Base-by-base conservation (phyloP, 2,888 invertebrate species). In the Noctua comes region DNA sequence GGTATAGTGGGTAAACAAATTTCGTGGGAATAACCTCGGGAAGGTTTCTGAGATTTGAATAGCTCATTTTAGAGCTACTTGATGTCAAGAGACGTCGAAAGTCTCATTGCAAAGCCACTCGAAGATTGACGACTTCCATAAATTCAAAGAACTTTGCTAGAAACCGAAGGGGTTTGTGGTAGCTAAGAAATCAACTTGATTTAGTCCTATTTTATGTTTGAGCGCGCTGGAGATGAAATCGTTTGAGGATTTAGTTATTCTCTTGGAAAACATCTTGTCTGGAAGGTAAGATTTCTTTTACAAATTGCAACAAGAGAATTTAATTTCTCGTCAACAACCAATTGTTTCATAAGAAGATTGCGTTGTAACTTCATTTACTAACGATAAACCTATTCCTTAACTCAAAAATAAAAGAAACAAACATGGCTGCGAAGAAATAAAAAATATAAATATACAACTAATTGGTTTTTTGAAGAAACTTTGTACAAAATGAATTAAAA, bases 161-260 rank as follows among this genome's bases (percentile, higher is more conserved):
- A 81, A 84, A 84, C 80, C 83, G 83, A 88, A 89, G 86, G 78
- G 82, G 73, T 72, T 79, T 71, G 84, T 83, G 84, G 84, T 89
- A 71, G 87, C 88, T 84, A 86, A 88, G 84, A 90, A 91, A 88
- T 90, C 88, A 85, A 84, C 83, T 88, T 77, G 84, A 88, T 87
- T 90, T 76, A 86, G 81, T 84, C 83, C 86, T 80, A 80, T 87
- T 90, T 86, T 86, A 80, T 84, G 82, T 88, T 82, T 88, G 88
- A 86, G 73, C 76, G 78, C 81, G 65, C 81, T 90, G 78, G 83
- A 86, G 86, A 88, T 90, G 80, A 85, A 87, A 82, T 82, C 76
- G 84, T 84, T 90, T 81, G 73, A 82, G 76, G 80, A 77, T 82
- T 78, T 73, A 86, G 82, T 87, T 76, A 82, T 85, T 80, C 73